These are phyloP conservation scores for Anolis apletophallus DNA, from an alignment of 2,797 vertebrate species.

Conservation along the genomic window DNA sequence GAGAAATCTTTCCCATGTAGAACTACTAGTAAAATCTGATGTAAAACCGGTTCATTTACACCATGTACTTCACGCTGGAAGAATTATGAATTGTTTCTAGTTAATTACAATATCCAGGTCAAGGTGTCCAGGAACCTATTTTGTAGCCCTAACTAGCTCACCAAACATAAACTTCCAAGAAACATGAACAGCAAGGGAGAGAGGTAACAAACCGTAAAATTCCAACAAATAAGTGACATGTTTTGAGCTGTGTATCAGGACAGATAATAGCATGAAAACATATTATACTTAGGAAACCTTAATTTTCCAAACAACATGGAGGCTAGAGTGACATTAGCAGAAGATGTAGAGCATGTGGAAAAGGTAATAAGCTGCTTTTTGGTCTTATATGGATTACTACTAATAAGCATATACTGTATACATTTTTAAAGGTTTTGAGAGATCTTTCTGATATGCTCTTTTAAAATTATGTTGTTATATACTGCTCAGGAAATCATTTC, in stretches of 20 bases:
- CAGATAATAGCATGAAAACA: constrained; percentile 22
- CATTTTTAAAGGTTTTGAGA: not conserved
- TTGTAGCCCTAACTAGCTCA: constrained; percentile 8
- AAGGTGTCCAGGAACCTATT: constrained; percentile 12
- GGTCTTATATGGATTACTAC: not conserved
- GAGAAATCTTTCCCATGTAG: constrained; percentile 4
- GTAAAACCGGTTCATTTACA: not conserved
- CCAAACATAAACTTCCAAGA: constrained; percentile 13
- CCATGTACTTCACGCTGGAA: constrained; percentile 8
- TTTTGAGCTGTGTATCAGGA: constrained; percentile 35
- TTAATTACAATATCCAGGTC: not conserved
- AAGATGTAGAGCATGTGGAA: not conserved
- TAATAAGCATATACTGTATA: too few species aligned
- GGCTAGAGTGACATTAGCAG: too few species aligned
- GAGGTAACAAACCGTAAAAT: not conserved
- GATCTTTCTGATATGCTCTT: not conserved
- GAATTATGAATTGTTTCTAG: constrained; percentile 25
- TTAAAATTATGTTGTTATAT: not conserved
- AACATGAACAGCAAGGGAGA: constrained; percentile 2
- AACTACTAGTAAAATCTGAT: not conserved
- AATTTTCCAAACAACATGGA: not conserved
- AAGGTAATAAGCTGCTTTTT: not conserved
- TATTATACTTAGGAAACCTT: constrained; percentile 7
- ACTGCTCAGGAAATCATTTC: not conserved
- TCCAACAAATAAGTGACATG: not conserved